Evolutionary conservation across 1,140 invertebrate genomes (phyloP).

Genomic region (Oncopodura yosiiana): DNA sequence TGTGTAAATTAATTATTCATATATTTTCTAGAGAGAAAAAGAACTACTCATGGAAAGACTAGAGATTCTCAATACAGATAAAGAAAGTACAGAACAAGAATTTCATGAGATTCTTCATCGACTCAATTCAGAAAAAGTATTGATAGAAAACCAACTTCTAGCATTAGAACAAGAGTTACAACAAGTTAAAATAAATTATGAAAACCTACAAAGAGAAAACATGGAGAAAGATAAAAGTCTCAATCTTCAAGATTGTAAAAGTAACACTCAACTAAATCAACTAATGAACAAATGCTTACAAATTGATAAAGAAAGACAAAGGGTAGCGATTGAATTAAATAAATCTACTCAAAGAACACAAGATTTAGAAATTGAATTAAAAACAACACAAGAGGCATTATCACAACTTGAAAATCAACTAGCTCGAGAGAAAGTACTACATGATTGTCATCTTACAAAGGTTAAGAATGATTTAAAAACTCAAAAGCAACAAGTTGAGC

Average conservation of each 20-base stretch:
- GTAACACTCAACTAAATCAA: background rate
- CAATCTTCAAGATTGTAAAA: background rate
- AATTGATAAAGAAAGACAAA: slow-evolving; percentile 6
- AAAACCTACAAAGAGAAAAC: background rate
- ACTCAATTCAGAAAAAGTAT: background rate
- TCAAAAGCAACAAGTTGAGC: slow-evolving; percentile 3
- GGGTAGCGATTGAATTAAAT: background rate
- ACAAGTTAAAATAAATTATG: background rate
- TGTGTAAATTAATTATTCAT: background rate
- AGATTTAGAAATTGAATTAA: background rate
- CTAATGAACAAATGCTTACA: slow-evolving; percentile 9
- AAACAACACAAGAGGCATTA: background rate
- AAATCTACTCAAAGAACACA: background rate
- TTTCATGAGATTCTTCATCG: background rate
- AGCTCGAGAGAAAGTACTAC: background rate
- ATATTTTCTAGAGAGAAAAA: background rate
- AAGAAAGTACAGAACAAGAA: background rate
- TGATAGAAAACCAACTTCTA: background rate
- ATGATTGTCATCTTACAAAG: slow-evolving; percentile 1
- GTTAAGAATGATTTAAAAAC: background rate
- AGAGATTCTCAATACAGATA: background rate
- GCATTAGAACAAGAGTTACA: background rate
- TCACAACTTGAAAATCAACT: background rate
- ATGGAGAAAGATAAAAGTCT: background rate
- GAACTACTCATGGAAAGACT: background rate